Evolutionary conservation across 1,140 invertebrate species (phyloP).

Genomic region (Diorhabda sublineata): DNA sequence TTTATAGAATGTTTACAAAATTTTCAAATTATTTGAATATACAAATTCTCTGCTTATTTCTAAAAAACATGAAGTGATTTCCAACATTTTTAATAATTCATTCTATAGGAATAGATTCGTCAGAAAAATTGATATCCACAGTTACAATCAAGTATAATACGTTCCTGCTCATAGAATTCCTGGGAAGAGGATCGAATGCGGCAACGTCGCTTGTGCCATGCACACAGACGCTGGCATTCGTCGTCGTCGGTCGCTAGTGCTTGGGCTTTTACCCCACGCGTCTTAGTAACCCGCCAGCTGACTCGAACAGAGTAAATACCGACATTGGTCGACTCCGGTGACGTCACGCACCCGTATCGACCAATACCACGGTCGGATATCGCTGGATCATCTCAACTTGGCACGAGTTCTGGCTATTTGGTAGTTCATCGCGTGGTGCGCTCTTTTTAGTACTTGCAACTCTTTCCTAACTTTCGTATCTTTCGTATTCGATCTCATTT

Average conservation of each 20-base stretch:
- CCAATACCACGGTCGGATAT: constrained; percentile 42
- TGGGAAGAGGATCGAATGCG: neutral
- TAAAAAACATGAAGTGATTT: too few species aligned
- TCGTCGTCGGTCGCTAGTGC: neutral
- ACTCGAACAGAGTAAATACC: constrained; percentile 38
- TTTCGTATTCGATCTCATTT: constrained; percentile 25
- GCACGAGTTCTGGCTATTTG: constrained; percentile 37
- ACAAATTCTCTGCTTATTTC: too few species aligned
- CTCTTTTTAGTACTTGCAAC: constrained; percentile 27
- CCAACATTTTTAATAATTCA: too few species aligned
- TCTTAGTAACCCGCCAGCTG: constrained; percentile 37
- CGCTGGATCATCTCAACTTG: constrained; percentile 42
- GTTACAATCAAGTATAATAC: neutral
- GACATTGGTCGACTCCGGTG: constrained; percentile 38
- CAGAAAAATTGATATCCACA: too few species aligned
- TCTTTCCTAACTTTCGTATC: constrained; percentile 17
- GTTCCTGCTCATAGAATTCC: neutral
- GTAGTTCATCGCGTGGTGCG: constrained; percentile 41
- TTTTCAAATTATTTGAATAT: too few species aligned
- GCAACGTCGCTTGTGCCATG: neutral
- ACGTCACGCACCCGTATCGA: constrained; percentile 40
- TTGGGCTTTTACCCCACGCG: constrained; percentile 36
- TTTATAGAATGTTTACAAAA: too few species aligned
- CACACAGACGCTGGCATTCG: neutral
- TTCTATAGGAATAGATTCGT: too few species aligned